Evolutionary conservation across 2,113 vertebrate genomes (phyloP), one percentile per base, ranked within the genome.

Genomic region (Rhinoderma darwinii): DNA sequence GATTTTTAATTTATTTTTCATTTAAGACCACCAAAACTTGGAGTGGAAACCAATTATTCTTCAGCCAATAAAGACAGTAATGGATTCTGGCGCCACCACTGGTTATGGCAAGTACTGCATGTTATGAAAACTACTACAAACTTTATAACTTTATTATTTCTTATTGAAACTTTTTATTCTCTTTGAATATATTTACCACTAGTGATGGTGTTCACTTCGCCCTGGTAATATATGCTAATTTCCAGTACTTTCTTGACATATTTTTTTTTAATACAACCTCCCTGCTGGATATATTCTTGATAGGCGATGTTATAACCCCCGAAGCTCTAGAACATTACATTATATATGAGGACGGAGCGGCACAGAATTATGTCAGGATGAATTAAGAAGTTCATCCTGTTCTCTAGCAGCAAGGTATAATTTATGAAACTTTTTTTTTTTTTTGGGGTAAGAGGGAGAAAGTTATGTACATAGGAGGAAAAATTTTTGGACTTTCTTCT

Each of bases 261-360:
- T 75, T 44, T 50, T 77, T 27, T n/a, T 75, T 32, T 35, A 78
- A 51, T 78, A 35, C 44, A 54, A 11, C 18, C 27, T 78, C 75
- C 47, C 75, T 54, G 27, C 44, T 78, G 75, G 47, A 78, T 78
- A 78, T 32, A 78, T 78, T 78, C 12, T n/a, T 47, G 74, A 47
- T 76, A 47, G 43, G 44, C n/a, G 17, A 47, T 54, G 75, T 78
- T 32, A 27, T 51, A 50, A 20, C 47, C 74, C 39, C 68, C 18
- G 74, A 27, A 78, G 75, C 44, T 78, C 75, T 51, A 51, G 75
- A 78, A 78, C 47, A 54, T 78, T 78, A 78, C 75, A 50, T 51
- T 78, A 78, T 78, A 51, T 30, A 50, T 50, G n/a, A 54, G 75
- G 44, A 51, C 47, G 27, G 75, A 76, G 74, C 43, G 41, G 27